Conservation (phyloP, 2,113 vertebrate genomes). For the mouse (Mus musculus) region DNA sequence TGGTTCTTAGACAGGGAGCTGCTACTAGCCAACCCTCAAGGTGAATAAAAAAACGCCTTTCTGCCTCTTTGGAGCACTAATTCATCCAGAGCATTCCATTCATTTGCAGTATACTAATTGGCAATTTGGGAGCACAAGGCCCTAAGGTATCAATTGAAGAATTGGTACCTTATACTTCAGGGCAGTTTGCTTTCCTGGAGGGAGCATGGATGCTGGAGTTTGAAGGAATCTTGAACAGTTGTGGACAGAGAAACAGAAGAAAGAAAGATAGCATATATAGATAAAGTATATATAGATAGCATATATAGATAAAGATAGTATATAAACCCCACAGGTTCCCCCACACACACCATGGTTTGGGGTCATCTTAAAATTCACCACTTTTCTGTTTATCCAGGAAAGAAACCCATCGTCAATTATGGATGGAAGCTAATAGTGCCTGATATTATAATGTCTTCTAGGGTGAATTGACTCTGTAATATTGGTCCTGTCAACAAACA, state of each 20-base stretch:
- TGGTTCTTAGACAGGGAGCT: constrained; percentile 59
- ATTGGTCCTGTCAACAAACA: background rate
- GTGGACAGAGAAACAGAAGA: background rate
- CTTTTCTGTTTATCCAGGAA: background rate
- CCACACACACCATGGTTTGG: background rate
- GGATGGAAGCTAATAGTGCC: background rate
- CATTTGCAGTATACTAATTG: constrained; percentile 67
- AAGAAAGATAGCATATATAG: background rate
- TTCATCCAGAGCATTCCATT: constrained; percentile 54
- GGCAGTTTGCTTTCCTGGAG: constrained; percentile 48
- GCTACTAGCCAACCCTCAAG: constrained; percentile 56
- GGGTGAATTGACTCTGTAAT: background rate
- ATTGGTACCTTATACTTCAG: constrained; percentile 18
- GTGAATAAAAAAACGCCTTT: constrained; percentile 64
- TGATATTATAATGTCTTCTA: background rate
- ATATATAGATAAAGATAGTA: background rate
- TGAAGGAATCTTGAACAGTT: constrained; percentile 38
- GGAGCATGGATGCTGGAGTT: background rate
- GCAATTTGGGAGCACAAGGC: constrained; percentile 55
- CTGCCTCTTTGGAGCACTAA: constrained; percentile 71
- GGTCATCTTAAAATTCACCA: background rate
- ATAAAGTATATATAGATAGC: background rate
- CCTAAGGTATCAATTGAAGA: constrained; percentile 56
- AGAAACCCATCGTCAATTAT: constrained; percentile 5
- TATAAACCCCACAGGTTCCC: background rate